These are phyloP conservation scores for Cheirogaleus major DNA, from an alignment of 2,797 vertebrate species.

Conservation along the genomic window DNA sequence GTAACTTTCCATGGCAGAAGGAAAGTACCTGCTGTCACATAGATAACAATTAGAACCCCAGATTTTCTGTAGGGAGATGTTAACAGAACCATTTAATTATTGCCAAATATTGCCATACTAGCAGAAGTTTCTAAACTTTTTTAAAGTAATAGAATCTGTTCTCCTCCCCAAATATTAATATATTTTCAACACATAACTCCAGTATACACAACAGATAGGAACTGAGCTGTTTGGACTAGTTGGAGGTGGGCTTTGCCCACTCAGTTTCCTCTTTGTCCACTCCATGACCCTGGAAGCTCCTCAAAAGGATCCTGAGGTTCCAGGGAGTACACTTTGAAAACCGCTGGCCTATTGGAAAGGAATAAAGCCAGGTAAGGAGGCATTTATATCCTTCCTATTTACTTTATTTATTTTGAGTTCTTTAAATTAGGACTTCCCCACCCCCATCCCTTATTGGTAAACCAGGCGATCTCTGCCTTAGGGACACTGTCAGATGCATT, in stretches of 20 bases:
- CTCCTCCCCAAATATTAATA: not conserved
- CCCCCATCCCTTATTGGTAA: not conserved
- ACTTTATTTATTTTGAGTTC: not conserved
- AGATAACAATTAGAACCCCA: not conserved
- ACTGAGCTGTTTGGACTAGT: not conserved
- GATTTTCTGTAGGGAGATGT: not conserved
- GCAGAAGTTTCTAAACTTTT: not conserved
- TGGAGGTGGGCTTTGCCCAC: not conserved
- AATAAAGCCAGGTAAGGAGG: not conserved
- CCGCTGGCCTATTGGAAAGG: not conserved
- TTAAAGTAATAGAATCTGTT: not conserved
- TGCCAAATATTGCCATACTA: not conserved
- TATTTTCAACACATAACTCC: not conserved
- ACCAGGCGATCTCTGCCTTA: not conserved
- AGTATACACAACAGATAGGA: not conserved
- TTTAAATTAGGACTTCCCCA: not conserved
- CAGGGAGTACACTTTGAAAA: not conserved
- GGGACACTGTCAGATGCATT: not conserved
- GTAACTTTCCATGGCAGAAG: not conserved
- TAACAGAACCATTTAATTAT: not conserved
- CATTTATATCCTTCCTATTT: not conserved
- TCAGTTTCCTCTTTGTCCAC: not conserved
- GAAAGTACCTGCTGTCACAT: not conserved
- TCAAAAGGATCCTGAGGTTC: not conserved
- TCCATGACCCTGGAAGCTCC: not conserved